Evolutionary conservation across 2,888 invertebrate species (phyloP).

Genomic region (Apamea crenata): DNA sequence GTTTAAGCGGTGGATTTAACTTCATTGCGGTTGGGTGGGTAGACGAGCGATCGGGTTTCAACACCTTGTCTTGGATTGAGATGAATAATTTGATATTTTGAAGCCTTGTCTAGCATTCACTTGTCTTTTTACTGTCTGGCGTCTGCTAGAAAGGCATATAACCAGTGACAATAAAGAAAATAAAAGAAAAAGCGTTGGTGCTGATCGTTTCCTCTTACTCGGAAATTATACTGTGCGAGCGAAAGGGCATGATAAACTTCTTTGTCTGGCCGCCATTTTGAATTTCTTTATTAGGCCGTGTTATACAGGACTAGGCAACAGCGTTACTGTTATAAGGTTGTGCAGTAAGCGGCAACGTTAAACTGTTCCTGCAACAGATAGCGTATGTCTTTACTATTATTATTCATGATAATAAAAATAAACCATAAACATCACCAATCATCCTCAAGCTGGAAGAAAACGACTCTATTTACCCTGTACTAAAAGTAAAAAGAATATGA

Average conservation of each 20-base stretch:
- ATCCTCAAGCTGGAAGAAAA: neutral
- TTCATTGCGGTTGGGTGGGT: constrained; percentile 70
- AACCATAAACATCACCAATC: neutral
- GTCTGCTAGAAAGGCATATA: neutral
- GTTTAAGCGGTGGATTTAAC: constrained; percentile 82
- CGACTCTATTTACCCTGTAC: no score
- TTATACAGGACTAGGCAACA: neutral
- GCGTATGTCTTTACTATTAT: neutral
- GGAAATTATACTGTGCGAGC: neutral
- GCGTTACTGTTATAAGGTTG: neutral
- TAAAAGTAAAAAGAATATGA: neutral
- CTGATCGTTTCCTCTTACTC: neutral
- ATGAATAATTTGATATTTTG: neutral
- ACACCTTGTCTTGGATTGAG: constrained; percentile 1
- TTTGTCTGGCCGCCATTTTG: no score
- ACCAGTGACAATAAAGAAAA: neutral
- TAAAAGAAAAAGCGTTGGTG: neutral
- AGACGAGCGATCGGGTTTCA: constrained; percentile 68
- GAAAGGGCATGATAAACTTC: neutral
- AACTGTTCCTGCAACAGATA: neutral
- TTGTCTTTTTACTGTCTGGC: neutral
- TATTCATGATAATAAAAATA: neutral
- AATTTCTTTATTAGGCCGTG: neutral
- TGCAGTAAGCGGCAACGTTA: neutral
- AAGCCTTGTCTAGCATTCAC: neutral